Conservation (phyloP, 2,888 invertebrate species). For the Vandiemenella viatica region DNA sequence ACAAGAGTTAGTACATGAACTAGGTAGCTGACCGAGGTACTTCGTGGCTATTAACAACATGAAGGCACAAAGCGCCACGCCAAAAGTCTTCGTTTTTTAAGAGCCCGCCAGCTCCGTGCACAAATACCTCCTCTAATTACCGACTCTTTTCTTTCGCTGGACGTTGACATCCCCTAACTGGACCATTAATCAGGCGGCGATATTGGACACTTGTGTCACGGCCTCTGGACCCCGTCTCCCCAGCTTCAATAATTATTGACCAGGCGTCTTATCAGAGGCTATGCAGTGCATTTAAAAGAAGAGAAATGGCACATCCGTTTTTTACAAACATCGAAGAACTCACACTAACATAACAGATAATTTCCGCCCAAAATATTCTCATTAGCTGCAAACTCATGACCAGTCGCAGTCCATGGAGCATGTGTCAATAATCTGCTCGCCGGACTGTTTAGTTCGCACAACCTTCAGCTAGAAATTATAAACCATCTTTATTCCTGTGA, state of each 20-base stretch:
- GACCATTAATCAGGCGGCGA: neutral
- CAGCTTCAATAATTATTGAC: neutral
- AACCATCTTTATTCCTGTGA: too few species aligned
- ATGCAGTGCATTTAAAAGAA: neutral
- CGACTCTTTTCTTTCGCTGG: neutral
- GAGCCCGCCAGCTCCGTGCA: too few species aligned
- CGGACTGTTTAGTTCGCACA: too few species aligned
- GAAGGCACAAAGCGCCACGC: too few species aligned
- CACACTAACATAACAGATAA: neutral
- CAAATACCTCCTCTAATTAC: too few species aligned
- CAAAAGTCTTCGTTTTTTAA: too few species aligned
- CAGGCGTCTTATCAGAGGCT: neutral
- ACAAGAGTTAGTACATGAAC: too few species aligned
- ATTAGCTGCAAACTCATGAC: neutral
- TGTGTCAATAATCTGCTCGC: too few species aligned
- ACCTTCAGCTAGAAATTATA: too few species aligned
- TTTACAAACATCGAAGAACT: neutral
- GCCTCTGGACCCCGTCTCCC: neutral
- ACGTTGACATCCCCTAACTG: neutral
- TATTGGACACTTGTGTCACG: neutral
- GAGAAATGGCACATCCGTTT: neutral
- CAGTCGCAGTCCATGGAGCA: too few species aligned
- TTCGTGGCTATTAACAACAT: too few species aligned
- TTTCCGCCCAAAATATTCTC: neutral
- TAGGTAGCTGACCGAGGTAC: too few species aligned